Evolutionary conservation across 2,888 invertebrate genomes (phyloP).

Genomic region (Mamestra brassicae): DNA sequence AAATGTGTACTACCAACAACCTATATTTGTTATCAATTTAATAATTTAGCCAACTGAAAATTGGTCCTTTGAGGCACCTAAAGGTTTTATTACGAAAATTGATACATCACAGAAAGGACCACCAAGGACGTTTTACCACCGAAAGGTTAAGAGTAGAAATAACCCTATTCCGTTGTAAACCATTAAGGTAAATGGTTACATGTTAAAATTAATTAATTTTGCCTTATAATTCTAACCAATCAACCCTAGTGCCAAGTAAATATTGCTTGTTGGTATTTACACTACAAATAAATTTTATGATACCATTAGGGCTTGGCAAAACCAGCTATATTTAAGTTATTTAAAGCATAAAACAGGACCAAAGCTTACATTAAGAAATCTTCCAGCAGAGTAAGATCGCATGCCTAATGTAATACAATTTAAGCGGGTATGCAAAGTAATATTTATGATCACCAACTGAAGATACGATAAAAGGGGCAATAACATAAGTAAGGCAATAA

Average conservation of each 20-base stretch:
- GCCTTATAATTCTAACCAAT: slow-evolving; percentile 18
- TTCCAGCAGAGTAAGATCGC: not conserved
- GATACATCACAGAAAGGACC: slow-evolving; percentile 39
- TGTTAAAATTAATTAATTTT: slow-evolving; percentile 45
- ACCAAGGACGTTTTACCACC: slow-evolving; percentile 5
- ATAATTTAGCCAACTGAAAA: slow-evolving; percentile 24
- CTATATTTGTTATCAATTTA: not conserved
- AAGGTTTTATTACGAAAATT: slow-evolving; percentile 27
- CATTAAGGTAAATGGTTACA: slow-evolving; percentile 16
- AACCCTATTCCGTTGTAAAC: slow-evolving; percentile 25
- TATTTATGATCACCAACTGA: slow-evolving; percentile 53
- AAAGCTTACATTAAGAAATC: not conserved
- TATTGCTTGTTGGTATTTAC: slow-evolving; percentile 22
- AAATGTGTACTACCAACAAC: not conserved
- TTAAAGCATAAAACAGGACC: not conserved
- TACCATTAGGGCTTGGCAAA: not conserved
- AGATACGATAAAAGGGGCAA: slow-evolving; percentile 54
- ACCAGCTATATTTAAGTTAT: not conserved
- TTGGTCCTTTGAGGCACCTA: slow-evolving; percentile 13
- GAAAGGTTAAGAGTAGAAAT: slow-evolving; percentile 35
- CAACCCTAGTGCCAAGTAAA: slow-evolving; percentile 11
- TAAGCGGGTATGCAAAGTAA: slow-evolving; percentile 37
- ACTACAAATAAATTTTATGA: slow-evolving; percentile 14
- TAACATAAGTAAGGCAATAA: slow-evolving; percentile 63
- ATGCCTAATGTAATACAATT: slow-evolving; percentile 18